phyloP scores from a whole-genome alignment of 92 coral and sea anemone species.

The Epizoanthus fatuus region DNA sequence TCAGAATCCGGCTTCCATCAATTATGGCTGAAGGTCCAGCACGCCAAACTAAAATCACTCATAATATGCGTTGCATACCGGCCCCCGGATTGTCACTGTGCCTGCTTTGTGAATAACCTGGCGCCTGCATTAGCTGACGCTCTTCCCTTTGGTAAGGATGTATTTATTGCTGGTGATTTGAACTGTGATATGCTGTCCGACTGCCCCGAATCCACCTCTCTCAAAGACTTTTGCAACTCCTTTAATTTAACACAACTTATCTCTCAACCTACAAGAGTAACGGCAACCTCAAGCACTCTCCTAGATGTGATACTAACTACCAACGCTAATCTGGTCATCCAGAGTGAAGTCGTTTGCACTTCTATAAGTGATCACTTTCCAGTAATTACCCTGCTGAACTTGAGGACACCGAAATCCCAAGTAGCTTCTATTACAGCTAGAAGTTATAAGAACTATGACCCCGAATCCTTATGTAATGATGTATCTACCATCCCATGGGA shows the following conservation, averaged over 20 bases:
- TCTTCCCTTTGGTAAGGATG: slow-evolving; percentile 8
- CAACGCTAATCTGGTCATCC: neutral
- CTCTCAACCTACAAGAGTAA: slow-evolving; percentile 1
- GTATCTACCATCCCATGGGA: slow-evolving; percentile 9
- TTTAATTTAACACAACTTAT: slow-evolving; percentile 12
- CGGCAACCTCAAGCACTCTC: slow-evolving; percentile 1
- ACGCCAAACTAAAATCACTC: too few relatives aligned
- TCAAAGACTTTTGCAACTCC: neutral
- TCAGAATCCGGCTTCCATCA: too few relatives aligned
- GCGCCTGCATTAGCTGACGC: neutral
- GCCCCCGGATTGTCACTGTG: too few relatives aligned
- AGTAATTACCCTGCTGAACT: neutral
- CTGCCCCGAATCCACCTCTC: neutral
- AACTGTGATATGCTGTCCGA: slow-evolving; percentile 15
- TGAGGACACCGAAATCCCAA: neutral
- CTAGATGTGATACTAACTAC: slow-evolving; percentile 21
- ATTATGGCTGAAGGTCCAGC: too few relatives aligned
- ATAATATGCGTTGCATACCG: too few relatives aligned
- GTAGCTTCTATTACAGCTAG: neutral
- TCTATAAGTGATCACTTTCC: slow-evolving; percentile 25
- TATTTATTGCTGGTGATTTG: slow-evolving; percentile 18
- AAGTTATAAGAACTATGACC: slow-evolving; percentile 20
- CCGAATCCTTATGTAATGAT: slow-evolving; percentile 6
- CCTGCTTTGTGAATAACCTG: too few relatives aligned
- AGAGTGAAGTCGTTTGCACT: neutral